Evolutionary conservation across 1,140 invertebrate species (phyloP), one percentile per base, ranked within the genome.

Genomic region (Saccostrea cuccullata): DNA sequence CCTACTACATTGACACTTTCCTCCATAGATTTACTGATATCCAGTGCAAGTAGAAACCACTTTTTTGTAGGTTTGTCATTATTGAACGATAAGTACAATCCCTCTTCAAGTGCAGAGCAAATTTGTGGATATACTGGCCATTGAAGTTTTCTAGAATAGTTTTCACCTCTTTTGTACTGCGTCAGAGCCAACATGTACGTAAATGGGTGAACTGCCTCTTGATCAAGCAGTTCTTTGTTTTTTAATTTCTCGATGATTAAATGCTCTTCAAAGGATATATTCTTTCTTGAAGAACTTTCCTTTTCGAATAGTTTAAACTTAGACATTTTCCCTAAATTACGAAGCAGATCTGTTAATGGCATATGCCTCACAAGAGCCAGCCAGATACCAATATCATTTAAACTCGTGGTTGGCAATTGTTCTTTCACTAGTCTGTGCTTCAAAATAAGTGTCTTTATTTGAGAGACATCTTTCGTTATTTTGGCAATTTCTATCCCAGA

Each of bases 321-420:
- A 2, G 30, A 36, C 30, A 36, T 36, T 36, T 95, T 96, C 90
- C 96, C 96, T 20, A 97, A 93, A 90, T 97, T 96, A 23, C 95
- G 93, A 55, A 97, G 92, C 55, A 97, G 89, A 5, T 95, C 95
- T 8, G 93, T 92, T 83, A 97, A 93, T 67, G 96, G 94, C 93
- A 97, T 95, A 86, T 96, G 94, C 8, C 96, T 95, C 40, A 97
- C 91, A 67, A 97, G 94, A 90, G 96, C 95, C 90, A 95, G 94
- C 96, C 97, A 97, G 67, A 97, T 95, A 91, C 96, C 95, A 90
- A 12, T 70, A 12, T 96, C 94, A 90, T 96, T 97, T n/a, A 97
- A 93, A n/a, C 97, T 94, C 87, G 96, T 95, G 13, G 96, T 96
- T 84, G 97, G 96, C 5, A 97, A 95, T 93, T 97, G 96, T 91